phyloP scores from a whole-genome alignment of 2,888 invertebrate genomes.

The Poecilobothrus nobilitatus region DNA sequence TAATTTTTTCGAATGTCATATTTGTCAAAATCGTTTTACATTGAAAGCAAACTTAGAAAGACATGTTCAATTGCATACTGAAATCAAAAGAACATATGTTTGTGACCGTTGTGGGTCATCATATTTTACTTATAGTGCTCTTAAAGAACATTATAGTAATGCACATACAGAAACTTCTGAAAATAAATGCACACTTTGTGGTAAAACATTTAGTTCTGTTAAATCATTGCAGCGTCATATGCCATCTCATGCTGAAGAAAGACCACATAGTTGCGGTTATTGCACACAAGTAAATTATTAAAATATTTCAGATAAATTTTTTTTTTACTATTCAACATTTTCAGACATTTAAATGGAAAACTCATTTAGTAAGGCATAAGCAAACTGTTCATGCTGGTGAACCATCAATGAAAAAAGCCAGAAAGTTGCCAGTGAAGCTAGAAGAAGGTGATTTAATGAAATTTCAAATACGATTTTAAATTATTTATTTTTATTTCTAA shows the following conservation, averaged over 20 bases:
- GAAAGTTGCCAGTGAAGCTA: conserved; percentile 33
- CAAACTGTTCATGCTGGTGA: conserved; percentile 41
- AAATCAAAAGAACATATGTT: conserved; percentile 42
- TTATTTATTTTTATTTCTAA: background rate
- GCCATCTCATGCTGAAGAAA: conserved; percentile 43
- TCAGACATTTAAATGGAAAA: conserved; percentile 43
- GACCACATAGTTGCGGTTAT: conserved; percentile 41
- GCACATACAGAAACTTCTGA: conserved; percentile 41
- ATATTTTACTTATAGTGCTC: conserved; percentile 43
- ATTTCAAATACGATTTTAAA: background rate
- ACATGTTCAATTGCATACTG: conserved; percentile 42
- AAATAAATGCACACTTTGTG: conserved; percentile 41
- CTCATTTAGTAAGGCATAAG: conserved; percentile 43
- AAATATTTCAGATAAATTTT: background rate
- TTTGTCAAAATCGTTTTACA: conserved; percentile 43
- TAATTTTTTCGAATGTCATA: conserved; percentile 43
- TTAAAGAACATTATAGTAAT: conserved; percentile 42
- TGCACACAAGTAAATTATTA: conserved; percentile 37
- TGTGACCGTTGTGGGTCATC: conserved; percentile 43
- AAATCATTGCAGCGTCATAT: conserved; percentile 41
- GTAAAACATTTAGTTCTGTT: conserved; percentile 40
- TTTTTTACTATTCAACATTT: conserved; percentile 8
- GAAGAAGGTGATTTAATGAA: conserved; percentile 35
- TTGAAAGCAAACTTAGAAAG: conserved; percentile 43
- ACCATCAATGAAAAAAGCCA: conserved; percentile 39